These are phyloP conservation scores for Microtus richardsoni DNA, from an alignment of 2,113 vertebrate species.

Conservation along the genomic window DNA sequence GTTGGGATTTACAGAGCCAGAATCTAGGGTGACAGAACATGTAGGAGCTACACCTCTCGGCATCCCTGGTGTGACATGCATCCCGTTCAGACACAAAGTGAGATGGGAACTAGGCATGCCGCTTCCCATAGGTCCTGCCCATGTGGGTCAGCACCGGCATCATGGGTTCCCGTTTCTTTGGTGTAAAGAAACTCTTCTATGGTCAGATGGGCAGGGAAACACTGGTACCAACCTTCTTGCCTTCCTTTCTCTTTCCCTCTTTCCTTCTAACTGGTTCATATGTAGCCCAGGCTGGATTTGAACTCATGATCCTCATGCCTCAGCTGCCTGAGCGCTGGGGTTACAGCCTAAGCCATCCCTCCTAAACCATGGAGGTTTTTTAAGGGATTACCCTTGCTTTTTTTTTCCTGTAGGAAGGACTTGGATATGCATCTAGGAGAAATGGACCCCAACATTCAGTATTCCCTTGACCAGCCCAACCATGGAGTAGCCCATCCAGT, in stretches of 20 bases:
- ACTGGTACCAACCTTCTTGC: background rate
- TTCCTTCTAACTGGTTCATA: background rate
- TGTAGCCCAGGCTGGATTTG: background rate
- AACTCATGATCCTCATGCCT: background rate
- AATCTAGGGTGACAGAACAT: background rate
- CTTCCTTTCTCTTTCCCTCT: background rate
- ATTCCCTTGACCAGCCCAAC: background rate
- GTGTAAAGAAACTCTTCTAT: background rate
- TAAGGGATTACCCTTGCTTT: background rate
- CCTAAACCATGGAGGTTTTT: background rate
- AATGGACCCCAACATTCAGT: rapidly evolving
- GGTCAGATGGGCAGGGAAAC: background rate
- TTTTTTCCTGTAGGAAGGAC: background rate
- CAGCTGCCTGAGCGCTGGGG: background rate
- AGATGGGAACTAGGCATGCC: background rate
- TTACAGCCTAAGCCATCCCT: background rate
- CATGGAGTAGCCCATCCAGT: rapidly evolving
- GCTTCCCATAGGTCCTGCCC: background rate
- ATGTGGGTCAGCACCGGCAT: rapidly evolving
- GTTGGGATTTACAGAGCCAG: background rate
- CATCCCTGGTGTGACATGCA: too few species aligned
- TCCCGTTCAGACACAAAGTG: background rate
- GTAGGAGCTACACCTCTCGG: background rate
- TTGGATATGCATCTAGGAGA: background rate
- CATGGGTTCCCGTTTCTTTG: rapidly evolving